A percentile compares a stretch with the other conserved stretches of the same genome.
These are phyloP conservation scores for Chamaea fasciata DNA, from an alignment of 2,113 vertebrate genomes.

Conservation along the genomic window DNA sequence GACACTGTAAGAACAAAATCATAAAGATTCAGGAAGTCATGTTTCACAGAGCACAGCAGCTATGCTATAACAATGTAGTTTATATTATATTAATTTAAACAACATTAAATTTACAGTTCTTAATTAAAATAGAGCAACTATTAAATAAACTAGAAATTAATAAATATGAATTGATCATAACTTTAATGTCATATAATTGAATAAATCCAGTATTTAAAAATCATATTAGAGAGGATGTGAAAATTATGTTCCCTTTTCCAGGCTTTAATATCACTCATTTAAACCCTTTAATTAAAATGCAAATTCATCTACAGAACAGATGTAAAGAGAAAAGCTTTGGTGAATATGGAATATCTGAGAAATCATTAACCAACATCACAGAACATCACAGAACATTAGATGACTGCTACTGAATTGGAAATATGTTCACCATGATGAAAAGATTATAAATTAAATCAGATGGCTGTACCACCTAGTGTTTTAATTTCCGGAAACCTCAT, in stretches of 20 bases:
- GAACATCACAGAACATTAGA: neutral
- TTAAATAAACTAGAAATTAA: conserved; percentile 1
- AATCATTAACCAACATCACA: conserved; percentile 32
- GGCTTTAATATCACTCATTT: conserved; percentile 17
- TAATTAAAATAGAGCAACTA: conserved; percentile 6
- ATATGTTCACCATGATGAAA: neutral
- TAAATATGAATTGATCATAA: neutral
- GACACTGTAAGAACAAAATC: neutral
- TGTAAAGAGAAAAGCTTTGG: conserved; percentile 51
- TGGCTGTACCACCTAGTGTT: conserved; percentile 38
- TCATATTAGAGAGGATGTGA: neutral
- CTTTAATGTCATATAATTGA: neutral
- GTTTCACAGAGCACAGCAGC: neutral
- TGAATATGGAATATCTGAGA: conserved; percentile 44
- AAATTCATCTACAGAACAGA: conserved; percentile 45
- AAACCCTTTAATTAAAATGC: conserved; percentile 54
- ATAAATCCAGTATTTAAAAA: neutral
- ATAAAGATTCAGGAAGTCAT: neutral
- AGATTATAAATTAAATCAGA: conserved; percentile 42
- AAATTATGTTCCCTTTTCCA: conserved; percentile 19
- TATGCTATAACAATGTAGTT: neutral
- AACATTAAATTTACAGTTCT: neutral
- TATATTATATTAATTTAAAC: neutral
- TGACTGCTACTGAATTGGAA: conserved; percentile 29
- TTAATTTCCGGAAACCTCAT: conserved; percentile 56